Evolutionary conservation across 2,797 vertebrate species (phyloP).

Genomic region (Pipistrellus pipistrellus): DNA sequence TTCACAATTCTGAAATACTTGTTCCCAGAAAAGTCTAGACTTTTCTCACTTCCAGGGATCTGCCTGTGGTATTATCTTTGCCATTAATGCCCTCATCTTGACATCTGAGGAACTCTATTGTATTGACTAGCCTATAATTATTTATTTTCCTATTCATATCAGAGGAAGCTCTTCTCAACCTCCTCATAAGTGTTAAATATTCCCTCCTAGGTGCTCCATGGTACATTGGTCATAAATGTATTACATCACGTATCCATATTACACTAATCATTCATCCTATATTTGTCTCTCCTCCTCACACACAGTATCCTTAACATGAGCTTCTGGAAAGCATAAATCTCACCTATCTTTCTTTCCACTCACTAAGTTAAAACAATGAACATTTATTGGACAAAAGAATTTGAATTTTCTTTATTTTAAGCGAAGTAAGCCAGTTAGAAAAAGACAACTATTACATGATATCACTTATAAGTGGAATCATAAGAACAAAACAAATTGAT

Average conservation of each 20-base stretch:
- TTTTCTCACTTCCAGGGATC: neutral
- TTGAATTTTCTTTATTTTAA: neutral
- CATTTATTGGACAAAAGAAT: neutral
- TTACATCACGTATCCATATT: neutral
- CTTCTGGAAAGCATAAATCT: neutral
- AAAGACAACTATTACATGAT: too few relatives aligned
- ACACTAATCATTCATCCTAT: neutral
- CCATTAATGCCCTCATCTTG: neutral
- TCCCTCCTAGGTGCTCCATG: neutral
- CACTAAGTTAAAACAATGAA: neutral
- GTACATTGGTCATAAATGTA: neutral
- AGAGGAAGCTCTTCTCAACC: neutral
- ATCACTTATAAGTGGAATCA: too few relatives aligned
- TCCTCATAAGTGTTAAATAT: neutral
- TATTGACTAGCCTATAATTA: too few relatives aligned
- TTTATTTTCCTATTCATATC: too few relatives aligned
- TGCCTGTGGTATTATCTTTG: neutral
- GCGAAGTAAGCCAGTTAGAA: too few relatives aligned
- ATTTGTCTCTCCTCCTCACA: neutral
- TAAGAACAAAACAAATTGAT: too few relatives aligned
- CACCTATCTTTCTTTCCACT: neutral
- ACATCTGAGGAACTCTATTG: neutral
- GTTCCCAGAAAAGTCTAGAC: neutral
- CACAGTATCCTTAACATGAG: neutral
- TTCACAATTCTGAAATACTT: slow-evolving; percentile 40